Percentiles rank a stretch among this genome's conserved stretches.
Evolutionary conservation across 1,140 invertebrate species (phyloP).

Genomic region (Bombus ignitus): DNA sequence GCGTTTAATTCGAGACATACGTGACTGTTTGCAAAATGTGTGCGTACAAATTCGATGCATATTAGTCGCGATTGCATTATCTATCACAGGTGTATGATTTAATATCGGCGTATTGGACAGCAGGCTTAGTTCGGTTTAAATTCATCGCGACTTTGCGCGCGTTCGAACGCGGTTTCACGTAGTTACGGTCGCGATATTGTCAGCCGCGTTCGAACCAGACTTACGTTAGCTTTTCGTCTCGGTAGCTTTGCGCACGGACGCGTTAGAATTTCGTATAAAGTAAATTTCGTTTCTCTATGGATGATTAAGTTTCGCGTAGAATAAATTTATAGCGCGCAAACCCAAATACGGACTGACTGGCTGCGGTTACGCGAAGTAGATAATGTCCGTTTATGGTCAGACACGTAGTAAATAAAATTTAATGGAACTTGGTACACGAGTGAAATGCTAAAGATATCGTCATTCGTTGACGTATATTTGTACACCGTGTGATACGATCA

Average conservation of each 20-base stretch:
- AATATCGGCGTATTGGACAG: background rate
- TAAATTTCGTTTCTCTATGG: background rate
- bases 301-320: background rate
- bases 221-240: background rate
- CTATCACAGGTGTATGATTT: background rate
- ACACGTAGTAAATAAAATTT: background rate
- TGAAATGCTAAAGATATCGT: background rate
- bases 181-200: background rate
- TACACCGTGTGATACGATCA: background rate
- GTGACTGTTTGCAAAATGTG: background rate
- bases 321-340: background rate
- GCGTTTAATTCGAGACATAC: constrained; percentile 17
- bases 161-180: background rate
- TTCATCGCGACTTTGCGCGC: background rate
- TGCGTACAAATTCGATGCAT: background rate
- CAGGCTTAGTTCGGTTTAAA: background rate
- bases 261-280: background rate
- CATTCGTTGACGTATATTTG: background rate
- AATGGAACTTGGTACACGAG: background rate
- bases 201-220: background rate
- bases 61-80: background rate
- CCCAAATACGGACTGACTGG: background rate
- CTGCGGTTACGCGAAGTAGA: background rate
- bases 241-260: too few species aligned
- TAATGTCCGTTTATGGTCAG: background rate